These are phyloP conservation scores for Arrhopalites spinosus DNA, from an alignment of 2,888 invertebrate genomes.

Conservation along the genomic window DNA sequence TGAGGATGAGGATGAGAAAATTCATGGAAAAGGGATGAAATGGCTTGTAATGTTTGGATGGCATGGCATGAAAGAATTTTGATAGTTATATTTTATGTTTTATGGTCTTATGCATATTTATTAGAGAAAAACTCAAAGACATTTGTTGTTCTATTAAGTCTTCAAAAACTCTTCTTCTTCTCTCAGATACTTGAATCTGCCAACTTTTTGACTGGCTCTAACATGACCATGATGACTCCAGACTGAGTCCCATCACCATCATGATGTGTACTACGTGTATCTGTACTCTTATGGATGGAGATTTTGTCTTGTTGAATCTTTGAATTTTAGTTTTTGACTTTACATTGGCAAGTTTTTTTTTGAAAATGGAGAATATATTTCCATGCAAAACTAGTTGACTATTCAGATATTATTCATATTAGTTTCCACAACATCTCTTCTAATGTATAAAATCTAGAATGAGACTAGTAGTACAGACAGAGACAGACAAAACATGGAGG, in stretches of 20 bases:
- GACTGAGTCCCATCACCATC: too few relatives aligned
- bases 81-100: slow-evolving; percentile 5
- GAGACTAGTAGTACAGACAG: background rate
- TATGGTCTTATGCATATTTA: slow-evolving; percentile 34
- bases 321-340: background rate
- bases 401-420: background rate
- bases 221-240: background rate
- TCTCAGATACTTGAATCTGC: background rate
- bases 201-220: background rate
- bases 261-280: too few relatives aligned
- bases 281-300: too few relatives aligned
- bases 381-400: background rate
- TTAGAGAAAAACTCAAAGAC: slow-evolving; percentile 5
- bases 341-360: slow-evolving; percentile 8
- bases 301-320: too few relatives aligned
- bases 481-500: background rate
- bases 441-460: too few relatives aligned
- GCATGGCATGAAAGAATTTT: background rate
- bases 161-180: background rate
- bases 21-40: too few relatives aligned
- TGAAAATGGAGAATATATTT: background rate
- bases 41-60: too few relatives aligned
- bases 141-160: background rate
- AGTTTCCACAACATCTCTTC: too few relatives aligned
- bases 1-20: too few relatives aligned